phyloP scores from a whole-genome alignment of 2,113 vertebrate species.

The Cinclus mexicanus region DNA sequence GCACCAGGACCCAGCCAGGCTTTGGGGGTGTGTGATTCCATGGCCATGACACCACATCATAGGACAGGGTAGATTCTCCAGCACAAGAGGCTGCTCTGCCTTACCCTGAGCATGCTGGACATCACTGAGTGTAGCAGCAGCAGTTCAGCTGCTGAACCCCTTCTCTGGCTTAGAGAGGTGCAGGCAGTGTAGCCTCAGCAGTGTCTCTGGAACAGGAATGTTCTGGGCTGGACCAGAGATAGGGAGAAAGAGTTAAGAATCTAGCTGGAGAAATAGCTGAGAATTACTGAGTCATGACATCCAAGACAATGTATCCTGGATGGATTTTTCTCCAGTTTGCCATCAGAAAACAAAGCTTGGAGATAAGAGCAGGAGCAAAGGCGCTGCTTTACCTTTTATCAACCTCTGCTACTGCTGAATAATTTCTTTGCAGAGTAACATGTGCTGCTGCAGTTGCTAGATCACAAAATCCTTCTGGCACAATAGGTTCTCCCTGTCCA shows the following conservation, averaged over 20 bases:
- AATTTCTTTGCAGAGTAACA: constrained; percentile 58
- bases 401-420: constrained; percentile 63
- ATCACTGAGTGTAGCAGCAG: constrained; percentile 51
- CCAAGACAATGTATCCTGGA: not conserved
- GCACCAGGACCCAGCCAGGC: not conserved
- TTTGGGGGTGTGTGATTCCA: not conserved
- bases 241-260: not conserved
- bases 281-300: not conserved
- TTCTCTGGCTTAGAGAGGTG: constrained; percentile 53
- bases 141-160: constrained; percentile 10
- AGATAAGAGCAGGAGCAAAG: not conserved
- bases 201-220: constrained; percentile 28
- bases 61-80: not conserved
- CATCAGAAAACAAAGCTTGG: not conserved
- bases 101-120: constrained; percentile 50
- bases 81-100: not conserved
- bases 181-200: constrained; percentile 7
- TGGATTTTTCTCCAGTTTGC: not conserved
- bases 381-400: constrained; percentile 54
- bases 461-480: constrained; percentile 71
- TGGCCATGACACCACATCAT: not conserved
- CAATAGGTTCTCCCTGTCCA: constrained; percentile 48
- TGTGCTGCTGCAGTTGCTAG: constrained; percentile 62
- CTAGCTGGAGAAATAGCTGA: not conserved
- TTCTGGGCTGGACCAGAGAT: constrained; percentile 44